Conservation (phyloP, 1,140 invertebrate species). For the Cataglyphis hispanica region DNA sequence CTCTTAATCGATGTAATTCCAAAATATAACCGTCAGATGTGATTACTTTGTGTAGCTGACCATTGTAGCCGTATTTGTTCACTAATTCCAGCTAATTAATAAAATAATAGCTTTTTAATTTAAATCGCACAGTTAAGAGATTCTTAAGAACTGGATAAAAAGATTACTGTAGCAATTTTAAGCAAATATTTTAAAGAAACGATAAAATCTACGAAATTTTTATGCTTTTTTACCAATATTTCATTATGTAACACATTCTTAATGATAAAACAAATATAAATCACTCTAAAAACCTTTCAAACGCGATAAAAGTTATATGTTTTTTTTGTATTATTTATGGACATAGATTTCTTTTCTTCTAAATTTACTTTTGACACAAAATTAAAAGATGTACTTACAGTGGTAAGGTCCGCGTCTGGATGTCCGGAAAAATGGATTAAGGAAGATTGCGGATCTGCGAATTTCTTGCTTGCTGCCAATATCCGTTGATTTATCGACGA, state of each 20-base stretch:
- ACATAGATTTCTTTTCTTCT: not conserved
- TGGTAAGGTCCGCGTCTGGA: not conserved
- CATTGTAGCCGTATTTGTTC: constrained; percentile 88
- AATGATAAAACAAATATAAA: not conserved
- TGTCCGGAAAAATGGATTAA: accelerated
- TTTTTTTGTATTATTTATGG: not conserved
- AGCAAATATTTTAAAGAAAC: too few relatives aligned
- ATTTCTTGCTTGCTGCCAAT: not conserved
- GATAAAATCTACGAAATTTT: too few relatives aligned
- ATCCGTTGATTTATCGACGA: not conserved
- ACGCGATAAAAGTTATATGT: not conserved
- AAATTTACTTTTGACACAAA: not conserved
- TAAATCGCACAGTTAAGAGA: not conserved
- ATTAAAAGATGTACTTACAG: not conserved
- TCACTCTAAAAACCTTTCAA: not conserved
- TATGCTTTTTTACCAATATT: too few relatives aligned
- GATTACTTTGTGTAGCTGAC: constrained; percentile 87
- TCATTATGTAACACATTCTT: not conserved
- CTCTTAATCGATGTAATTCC: constrained; percentile 87
- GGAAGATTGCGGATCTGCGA: not conserved
- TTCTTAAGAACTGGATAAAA: not conserved
- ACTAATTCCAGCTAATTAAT: constrained; percentile 86
- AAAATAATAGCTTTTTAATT: not conserved
- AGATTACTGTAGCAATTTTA: not conserved
- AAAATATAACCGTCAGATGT: constrained; percentile 89